A percentile compares a stretch with the other conserved stretches of the same genome.
Evolutionary conservation across 2,113 vertebrate species (phyloP).

Genomic region (Brachirus orientalis): DNA sequence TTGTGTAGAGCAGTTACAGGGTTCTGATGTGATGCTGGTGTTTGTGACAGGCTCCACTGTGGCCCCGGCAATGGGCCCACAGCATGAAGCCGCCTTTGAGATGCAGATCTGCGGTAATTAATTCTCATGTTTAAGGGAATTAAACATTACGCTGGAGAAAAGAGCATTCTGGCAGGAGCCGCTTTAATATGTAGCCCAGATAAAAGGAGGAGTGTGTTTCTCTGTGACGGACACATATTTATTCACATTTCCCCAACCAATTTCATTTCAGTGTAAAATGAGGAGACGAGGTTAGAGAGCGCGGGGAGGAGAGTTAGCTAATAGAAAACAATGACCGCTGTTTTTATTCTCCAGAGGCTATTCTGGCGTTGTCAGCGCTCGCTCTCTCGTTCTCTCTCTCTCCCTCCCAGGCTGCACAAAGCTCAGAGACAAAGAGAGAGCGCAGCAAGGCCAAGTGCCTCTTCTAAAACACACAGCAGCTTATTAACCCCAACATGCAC

Average conservation of each 20-base stretch:
- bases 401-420: conserved; percentile 64
- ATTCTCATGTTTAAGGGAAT: conserved; percentile 83
- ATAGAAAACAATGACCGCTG: conserved; percentile 80
- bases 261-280: conserved; percentile 80
- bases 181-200: conserved; percentile 78
- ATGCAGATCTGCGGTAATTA: conserved; percentile 85
- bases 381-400: conserved; percentile 57
- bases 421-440: conserved; percentile 79
- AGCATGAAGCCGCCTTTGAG: conserved; percentile 72
- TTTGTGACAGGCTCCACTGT: conserved; percentile 69
- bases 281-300: conserved; percentile 66
- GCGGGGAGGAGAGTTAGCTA: conserved; percentile 65
- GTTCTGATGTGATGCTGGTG: conserved; percentile 9
- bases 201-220: conserved; percentile 71
- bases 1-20: neutral
- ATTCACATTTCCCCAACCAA: conserved; percentile 69
- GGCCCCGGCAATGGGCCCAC: conserved; percentile 41
- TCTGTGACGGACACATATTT: conserved; percentile 67
- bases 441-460: conserved; percentile 70
- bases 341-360: conserved; percentile 75
- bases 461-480: conserved; percentile 79
- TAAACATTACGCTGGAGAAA: conserved; percentile 80
- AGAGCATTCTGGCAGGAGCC: conserved; percentile 48
- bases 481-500: conserved; percentile 82
- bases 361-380: conserved; percentile 76